Percentiles rank a stretch among this genome's conserved stretches.
phyloP scores from a whole-genome alignment of 2,888 invertebrate species.

The Apoda limacodes region DNA sequence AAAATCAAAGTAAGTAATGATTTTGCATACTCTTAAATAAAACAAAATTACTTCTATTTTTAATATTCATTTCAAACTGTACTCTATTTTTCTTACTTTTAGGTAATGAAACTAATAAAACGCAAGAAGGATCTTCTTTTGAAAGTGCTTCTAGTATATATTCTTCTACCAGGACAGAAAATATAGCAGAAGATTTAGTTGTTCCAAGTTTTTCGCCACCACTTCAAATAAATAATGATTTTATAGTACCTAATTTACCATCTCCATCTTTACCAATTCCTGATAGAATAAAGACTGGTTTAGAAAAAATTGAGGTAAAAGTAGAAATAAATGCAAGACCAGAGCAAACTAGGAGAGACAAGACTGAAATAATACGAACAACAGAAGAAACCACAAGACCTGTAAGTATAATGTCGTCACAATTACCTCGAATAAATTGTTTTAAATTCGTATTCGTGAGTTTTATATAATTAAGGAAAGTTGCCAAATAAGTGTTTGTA shows the following conservation, averaged over 20 bases:
- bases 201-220: conserved; percentile 72
- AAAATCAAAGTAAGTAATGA: conserved; percentile 55
- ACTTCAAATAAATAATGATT: conserved; percentile 61
- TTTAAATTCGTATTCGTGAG: conserved; percentile 23
- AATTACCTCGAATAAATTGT: not conserved
- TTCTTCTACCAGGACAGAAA: conserved; percentile 80
- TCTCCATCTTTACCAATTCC: conserved; percentile 59
- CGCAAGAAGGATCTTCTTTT: conserved; percentile 85
- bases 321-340: conserved; percentile 43
- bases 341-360: conserved; percentile 53
- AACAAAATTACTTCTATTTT: too few species aligned
- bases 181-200: conserved; percentile 73
- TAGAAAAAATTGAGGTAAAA: conserved; percentile 56
- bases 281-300: conserved; percentile 42
- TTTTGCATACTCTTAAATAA: too few species aligned
- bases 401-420: conserved; percentile 22
- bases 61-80: too few species aligned
- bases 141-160: conserved; percentile 88
- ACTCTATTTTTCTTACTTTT: conserved; percentile 24
- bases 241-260: conserved; percentile 54
- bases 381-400: conserved; percentile 43
- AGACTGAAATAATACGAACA: conserved; percentile 54
- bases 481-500: too few species aligned
- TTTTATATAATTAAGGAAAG: conserved; percentile 4
- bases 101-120: conserved; percentile 70